Percentiles rank a stretch among this genome's conserved stretches.
These are phyloP conservation scores for Drosophila kohkoa DNA, from an alignment of 1,140 invertebrate genomes.

Conservation along the genomic window DNA sequence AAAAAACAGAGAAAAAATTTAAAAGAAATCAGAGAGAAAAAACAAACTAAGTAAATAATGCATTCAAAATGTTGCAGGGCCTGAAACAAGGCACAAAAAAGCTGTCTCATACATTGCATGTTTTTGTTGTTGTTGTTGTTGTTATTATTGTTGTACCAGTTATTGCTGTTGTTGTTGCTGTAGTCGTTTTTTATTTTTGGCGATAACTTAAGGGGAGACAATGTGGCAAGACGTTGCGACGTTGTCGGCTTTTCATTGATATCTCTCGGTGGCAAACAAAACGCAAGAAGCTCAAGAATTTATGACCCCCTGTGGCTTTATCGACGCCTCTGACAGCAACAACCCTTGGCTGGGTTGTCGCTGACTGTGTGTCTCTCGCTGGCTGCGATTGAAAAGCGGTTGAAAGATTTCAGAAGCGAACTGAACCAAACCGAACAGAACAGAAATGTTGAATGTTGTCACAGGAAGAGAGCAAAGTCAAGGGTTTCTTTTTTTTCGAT, in stretches of 20 bases:
- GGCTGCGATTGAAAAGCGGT: slow-evolving; percentile 67
- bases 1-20: slow-evolving; percentile 14
- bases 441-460: slow-evolving; percentile 30
- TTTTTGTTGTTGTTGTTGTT: slow-evolving; percentile 30
- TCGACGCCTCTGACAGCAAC: slow-evolving; percentile 71
- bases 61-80: slow-evolving; percentile 54
- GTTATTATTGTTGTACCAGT: slow-evolving; percentile 11
- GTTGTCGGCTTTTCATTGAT: slow-evolving; percentile 72
- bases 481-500: slow-evolving; percentile 38
- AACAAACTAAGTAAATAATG: slow-evolving; percentile 48
- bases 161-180: slow-evolving; percentile 19
- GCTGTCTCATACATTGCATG: slow-evolving; percentile 53
- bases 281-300: slow-evolving; percentile 80
- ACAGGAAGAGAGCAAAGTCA: slow-evolving; percentile 20
- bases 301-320: slow-evolving; percentile 81
- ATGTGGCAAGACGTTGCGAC: slow-evolving; percentile 44
- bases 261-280: slow-evolving; percentile 68
- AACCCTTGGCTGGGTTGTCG: slow-evolving; percentile 20
- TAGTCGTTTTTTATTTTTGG: slow-evolving; percentile 66
- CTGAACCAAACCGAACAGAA: not conserved
- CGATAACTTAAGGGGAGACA: slow-evolving; percentile 69
- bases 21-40: slow-evolving; percentile 21
- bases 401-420: slow-evolving; percentile 65
- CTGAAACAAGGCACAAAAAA: slow-evolving; percentile 32
- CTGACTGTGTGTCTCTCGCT: not conserved